These are phyloP conservation scores for Anolis sagrei DNA, from an alignment of 2,113 vertebrate genomes.

Conservation along the genomic window DNA sequence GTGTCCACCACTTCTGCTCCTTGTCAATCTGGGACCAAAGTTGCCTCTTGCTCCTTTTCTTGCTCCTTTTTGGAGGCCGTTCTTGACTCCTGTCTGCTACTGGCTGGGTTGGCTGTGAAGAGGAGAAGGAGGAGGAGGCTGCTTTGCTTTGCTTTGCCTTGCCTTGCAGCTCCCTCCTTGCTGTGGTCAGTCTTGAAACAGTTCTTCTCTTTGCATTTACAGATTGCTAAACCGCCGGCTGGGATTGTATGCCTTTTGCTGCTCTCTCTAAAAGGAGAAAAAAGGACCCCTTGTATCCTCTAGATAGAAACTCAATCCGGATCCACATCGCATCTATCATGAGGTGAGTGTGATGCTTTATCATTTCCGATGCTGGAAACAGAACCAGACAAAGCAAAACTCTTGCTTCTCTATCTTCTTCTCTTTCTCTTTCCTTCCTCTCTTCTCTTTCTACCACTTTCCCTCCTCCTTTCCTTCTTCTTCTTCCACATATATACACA, in stretches of 20 bases:
- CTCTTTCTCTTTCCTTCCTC: not conserved
- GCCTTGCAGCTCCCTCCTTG: constrained; percentile 72
- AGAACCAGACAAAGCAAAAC: not conserved
- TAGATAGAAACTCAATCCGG: too few relatives aligned
- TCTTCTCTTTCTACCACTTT: not conserved
- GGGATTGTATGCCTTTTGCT: not conserved
- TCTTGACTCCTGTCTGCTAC: constrained; percentile 82
- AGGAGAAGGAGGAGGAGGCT: constrained; percentile 85
- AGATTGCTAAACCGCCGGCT: constrained; percentile 85
- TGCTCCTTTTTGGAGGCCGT: constrained; percentile 49
- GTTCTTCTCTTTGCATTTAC: constrained; percentile 89
- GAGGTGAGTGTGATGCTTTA: constrained; percentile 78
- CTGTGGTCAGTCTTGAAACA: constrained; percentile 90
- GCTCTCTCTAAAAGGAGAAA: not conserved
- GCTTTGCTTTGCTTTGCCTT: constrained; percentile 68
- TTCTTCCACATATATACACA: not conserved
- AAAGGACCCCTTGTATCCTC: not conserved
- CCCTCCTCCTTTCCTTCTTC: not conserved
- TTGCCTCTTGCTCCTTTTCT: constrained; percentile 69
- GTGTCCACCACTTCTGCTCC: too few relatives aligned
- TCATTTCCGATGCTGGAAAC: constrained; percentile 6
- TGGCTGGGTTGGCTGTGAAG: constrained; percentile 82
- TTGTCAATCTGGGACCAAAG: not conserved
- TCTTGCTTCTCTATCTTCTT: not conserved
- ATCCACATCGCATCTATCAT: constrained; percentile 33